Base-by-base conservation (phyloP, 2,888 invertebrate genomes). In the Polydrusus cervinus region DNA sequence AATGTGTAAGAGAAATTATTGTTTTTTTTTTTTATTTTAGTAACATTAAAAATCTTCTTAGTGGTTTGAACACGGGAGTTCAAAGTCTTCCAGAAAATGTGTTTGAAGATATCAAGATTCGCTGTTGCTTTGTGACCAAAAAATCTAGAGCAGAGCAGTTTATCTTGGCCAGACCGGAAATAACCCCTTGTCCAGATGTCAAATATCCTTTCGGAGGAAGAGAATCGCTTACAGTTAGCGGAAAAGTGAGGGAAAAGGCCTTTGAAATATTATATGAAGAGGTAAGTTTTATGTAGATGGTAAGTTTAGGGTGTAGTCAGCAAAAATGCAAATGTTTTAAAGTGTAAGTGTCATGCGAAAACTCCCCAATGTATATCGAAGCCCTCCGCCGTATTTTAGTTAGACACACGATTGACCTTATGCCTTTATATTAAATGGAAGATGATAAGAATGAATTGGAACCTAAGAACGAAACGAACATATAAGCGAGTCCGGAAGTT, bases 81-180 rank as follows among this genome's bases (percentile, higher is more conserved):
- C 81, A 83, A 14, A 82, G 88, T 25, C 87, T 93, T 18, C 84
- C 89, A 0, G 90, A 91, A 7, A 83, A 87, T 14, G 87, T 91
- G 34, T 85, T 95, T 16, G 95, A 95, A 87, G 95, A 96, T 84
- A 93, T 95, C 62, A 92, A 92, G 89, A 94, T 95, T 16, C 91
- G 96, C 79, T 93, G 95, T 18, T 97, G 97, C 86, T 97, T 98
- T 88, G 95, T 97, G 14, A 95, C 95, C 1, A 92, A 90, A 40
- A 89, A 92, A 43, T 90, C 91, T 66, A 90, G 97, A 79, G 92
- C 94, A 0, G 87, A 89, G 77, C 89, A 89, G 81, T 87, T 90
- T 81, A 84, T 85, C 60, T 85, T 88, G 1, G 85, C 86, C 10
- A 83, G 89, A 75, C 86, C 89, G 38, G 88, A 83, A 38, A 81